Evolutionary conservation across 2,888 invertebrate genomes (phyloP).

Genomic region (Xestia c-nigrum): DNA sequence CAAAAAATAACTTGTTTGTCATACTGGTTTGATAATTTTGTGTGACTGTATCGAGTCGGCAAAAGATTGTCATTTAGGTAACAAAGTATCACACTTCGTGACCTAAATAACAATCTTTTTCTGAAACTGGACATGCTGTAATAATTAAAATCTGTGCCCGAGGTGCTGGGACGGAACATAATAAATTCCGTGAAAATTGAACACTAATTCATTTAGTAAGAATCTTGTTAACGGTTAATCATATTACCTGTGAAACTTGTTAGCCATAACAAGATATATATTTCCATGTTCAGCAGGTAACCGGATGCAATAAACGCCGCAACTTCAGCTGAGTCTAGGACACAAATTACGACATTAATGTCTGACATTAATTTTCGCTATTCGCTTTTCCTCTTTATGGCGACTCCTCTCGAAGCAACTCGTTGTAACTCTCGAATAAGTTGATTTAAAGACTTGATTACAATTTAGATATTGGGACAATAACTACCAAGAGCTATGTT

Average conservation of each 20-base stretch:
- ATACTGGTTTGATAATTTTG: no score
- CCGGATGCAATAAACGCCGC: conserved; percentile 27
- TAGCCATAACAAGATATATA: background rate
- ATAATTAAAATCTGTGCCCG: background rate
- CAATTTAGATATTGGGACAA: background rate
- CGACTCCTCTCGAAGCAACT: background rate
- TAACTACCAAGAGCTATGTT: background rate
- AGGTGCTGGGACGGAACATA: no score
- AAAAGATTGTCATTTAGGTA: no score
- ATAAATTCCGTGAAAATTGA: background rate
- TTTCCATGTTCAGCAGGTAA: conserved; percentile 20
- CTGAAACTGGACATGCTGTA: background rate
- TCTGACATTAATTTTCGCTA: conserved; percentile 31
- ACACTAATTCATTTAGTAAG: background rate
- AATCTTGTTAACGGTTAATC: background rate
- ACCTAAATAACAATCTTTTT: background rate
- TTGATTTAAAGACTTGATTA: background rate
- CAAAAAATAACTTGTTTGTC: no score
- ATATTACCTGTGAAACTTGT: background rate
- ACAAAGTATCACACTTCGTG: no score
- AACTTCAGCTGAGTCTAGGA: conserved; percentile 1
- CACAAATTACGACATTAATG: conserved; percentile 37
- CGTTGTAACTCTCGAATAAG: background rate
- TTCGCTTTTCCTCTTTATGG: background rate
- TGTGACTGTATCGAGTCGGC: no score